Evolutionary conservation across 2,113 vertebrate species (phyloP), one percentile per base, ranked within the genome.

Genomic region (Urocolius indicus): DNA sequence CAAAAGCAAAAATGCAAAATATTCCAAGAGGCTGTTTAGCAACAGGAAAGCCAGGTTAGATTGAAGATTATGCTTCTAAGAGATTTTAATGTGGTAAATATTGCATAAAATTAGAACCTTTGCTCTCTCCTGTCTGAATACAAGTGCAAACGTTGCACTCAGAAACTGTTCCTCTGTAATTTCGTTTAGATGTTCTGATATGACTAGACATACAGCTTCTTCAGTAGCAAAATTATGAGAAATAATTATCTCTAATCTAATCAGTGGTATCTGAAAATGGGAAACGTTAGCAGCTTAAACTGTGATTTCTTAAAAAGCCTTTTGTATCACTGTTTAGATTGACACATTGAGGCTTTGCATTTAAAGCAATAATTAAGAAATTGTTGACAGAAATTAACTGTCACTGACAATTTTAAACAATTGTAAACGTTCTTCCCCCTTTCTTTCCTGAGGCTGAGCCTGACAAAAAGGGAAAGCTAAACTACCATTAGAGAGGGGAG

Each of bases 211-310:
- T 87, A 89, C 87, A 95, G 96, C 87, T 97, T 94, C 61, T 96
- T 95, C 96, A 94, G 96, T 19, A 92, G 93, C 48, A 34, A 96
- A 98, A 97, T 97, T 95, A 97, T 82, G 92, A 98, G 86, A 93
- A 98, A 98, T 97, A 94, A 97, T 98, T 97, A 96, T 95, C 94
- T 95, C 92, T 98, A 96, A 98, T 98, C 98, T 97, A 97, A 98
- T 97, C 97, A 97, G 95, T 55, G 76, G 88, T 86, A 96, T 96
- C 93, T 98, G 94, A 97, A 97, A 98, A 94, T 78, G 93, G 95
- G 91, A 95, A 97, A 96, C 51, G 93, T 95, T 97, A 96, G 97
- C 95, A 92, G 96, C 95, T 90, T 97, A 94, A 97, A 97, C 97
- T 97, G 90, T 97, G 93, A 96, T 96, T 97, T 96, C 96, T 94